Evolutionary conservation across 2,888 invertebrate species (phyloP).

Genomic region (Saturnia japonica): DNA sequence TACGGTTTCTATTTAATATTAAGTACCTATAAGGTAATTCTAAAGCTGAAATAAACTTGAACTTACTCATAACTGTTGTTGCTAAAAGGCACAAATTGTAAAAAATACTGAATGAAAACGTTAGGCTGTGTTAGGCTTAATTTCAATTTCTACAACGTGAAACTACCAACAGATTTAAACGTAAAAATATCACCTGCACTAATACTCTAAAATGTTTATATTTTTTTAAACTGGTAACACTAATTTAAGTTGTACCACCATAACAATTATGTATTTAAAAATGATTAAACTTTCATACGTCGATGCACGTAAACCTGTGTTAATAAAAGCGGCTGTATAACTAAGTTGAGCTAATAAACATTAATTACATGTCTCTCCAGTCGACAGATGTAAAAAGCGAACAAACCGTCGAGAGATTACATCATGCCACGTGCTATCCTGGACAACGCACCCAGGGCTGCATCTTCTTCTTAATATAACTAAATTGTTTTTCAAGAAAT

Average conservation of each 20-base stretch:
- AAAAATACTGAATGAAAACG: too few species aligned
- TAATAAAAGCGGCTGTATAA: slow-evolving; percentile 10
- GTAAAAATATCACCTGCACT: not conserved
- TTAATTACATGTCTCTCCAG: slow-evolving; percentile 32
- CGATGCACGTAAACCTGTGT: slow-evolving; percentile 5
- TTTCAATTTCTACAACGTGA: too few species aligned
- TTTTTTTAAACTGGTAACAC: not conserved
- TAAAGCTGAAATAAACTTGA: too few species aligned
- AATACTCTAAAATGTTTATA: not conserved
- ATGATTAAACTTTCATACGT: not conserved
- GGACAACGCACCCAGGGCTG: slow-evolving; percentile 40
- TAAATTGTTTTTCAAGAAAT: not conserved
- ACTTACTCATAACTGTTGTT: too few species aligned
- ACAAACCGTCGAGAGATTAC: slow-evolving; percentile 49
- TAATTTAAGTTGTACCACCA: not conserved
- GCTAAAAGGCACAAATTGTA: too few species aligned
- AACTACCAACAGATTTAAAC: too few species aligned
- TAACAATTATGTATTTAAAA: not conserved
- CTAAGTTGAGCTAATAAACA: slow-evolving; percentile 31
- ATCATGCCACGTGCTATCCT: slow-evolving; percentile 61
- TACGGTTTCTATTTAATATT: too few species aligned
- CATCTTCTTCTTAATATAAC: not conserved
- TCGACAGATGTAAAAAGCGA: slow-evolving; percentile 21
- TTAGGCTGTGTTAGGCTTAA: too few species aligned
- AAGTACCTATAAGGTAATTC: too few species aligned